Base-by-base conservation (phyloP, 1,140 invertebrate species). In the Formica exsecta region DNA sequence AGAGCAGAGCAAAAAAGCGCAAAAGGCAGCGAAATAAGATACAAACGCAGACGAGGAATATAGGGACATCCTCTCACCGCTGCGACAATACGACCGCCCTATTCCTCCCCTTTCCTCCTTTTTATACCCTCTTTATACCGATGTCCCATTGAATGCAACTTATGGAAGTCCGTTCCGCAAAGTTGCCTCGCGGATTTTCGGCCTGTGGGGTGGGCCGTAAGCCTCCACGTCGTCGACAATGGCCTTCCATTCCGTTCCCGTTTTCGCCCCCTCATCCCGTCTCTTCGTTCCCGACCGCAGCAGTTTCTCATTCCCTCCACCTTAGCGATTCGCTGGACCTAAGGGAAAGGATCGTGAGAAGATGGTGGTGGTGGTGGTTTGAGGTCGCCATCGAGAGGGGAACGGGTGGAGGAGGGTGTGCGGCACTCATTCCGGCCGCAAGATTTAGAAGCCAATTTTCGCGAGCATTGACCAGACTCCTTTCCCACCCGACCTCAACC, bases 381-480 rank as follows among this genome's bases (percentile, higher is more conserved):
- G 86, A 84, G 85, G 77, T 74, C 68, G 54, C 79, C 25, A 48
- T 70, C 19, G 65, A 71, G 25, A 32, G 11, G 73, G 57, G 38
- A 75, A 64, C 16, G 29, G 62, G 61, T 6, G 48, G 38, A 71
- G 9, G 3, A 48, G 85, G 88, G 71, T 64, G 80, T 19, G 85
- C 88, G 87, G 87, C 89, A 85, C 91, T 93, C 92, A 90, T 94
- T 94, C 92, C 92, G 90, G 90, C 91, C 90, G 85, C 90, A 93
- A 94, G 93, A 93, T 94, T 93, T 94, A 94, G 93, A 94, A 94
- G 93, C 92, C 93, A 94, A 94, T 94, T 94, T 94, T 93, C 92
- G 92, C 92, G 88, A 91, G 92, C 92, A 93, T 93, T 93, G 92
- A 92, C 90, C 90, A 89, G 89, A 89, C 88, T 87, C 89, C 85